Base-by-base conservation (phyloP, 1,140 invertebrate species). In the Drosophila sp. region DNA sequence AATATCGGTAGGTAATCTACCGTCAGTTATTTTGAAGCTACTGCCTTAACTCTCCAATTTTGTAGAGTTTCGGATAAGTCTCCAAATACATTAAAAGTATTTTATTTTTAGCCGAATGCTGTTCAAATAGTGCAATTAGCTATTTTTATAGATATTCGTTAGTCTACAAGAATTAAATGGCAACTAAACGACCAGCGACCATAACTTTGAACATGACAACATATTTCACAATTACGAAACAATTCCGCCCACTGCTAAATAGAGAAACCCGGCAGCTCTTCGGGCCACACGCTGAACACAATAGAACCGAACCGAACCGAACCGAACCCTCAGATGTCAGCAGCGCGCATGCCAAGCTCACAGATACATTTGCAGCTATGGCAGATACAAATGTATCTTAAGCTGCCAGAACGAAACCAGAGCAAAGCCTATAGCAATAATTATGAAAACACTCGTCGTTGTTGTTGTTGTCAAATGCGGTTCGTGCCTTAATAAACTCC, bases 221-320 rank as follows among this genome's bases (percentile, higher is more conserved):
- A 89, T 87, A 87, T 87, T 87, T 87, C 78, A 83, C 82, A 87
- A 87, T 87, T 87, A 87, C 82, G 78, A 87, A 87, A 87, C 82
- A 76, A 87, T 87, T 82, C 67, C 80, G 83, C 50, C 50, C 50
- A 53, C 50, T 36, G 32, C 32, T 36, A 53, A 53, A 53, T 16
- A 18, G 29, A 36, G 41, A 18, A 13, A 59, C 41, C 57, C 41
- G 18, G 58, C 45, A 61, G 58, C 62, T 80, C 72, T 72, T 72
- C 59, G 57, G 73, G 64, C 61, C 45, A 48, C 56, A 58, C 25
- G 46, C 67, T 74, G 65, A 86, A 82, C 78, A 87, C 50, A 53
- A 87, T 82, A 78, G 78, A 76, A 72, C 56, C 13, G 48, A 45
- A 29, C 46, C 46, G 48, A 45, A 29, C 46, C 46, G 78, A 76